Evolutionary conservation across 2,888 invertebrate genomes (phyloP), one percentile per base, ranked within the genome.

Genomic region (Eudasyphora cyanicolor): DNA sequence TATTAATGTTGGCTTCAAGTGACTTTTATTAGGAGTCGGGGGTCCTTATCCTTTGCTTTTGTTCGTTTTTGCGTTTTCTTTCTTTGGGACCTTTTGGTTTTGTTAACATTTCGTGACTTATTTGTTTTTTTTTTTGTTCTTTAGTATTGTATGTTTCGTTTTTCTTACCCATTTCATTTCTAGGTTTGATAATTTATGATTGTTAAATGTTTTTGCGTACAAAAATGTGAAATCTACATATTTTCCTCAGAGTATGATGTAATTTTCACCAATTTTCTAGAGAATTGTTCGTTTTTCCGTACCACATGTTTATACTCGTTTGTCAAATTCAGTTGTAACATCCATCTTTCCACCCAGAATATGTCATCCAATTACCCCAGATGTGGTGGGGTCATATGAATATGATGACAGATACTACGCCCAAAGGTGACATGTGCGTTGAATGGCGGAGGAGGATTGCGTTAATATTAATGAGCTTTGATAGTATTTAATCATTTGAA

Each of bases 121-220:
- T 54, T 32, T 71, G 64, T 67, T 24, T 7, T 42, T 67, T 42
- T n/a, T n/a, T n/a, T n/a, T n/a, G n/a, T n/a, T n/a, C n/a, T n/a
- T n/a, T n/a, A n/a, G n/a, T n/a, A 64, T 62, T 77, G 54, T 54
- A 76, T 80, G 54, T 49, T 49, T 12, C 29, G n/a, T 27, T 45
- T 38, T 24, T 19, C 24, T 32, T 45, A 12, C 38, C n/a, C 42
- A 29, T 69, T 69, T 70, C 35, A 24, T 42, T 45, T 49, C 38
- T 32, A 21, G 19, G 5, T 62, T 83, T 74, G 67, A 73, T 74
- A 76, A 78, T 82, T 71, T 73, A 60, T 51, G 54, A 38, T 54
- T 78, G 75, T 75, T 49, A 45, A 70, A 74, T 74, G 45, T 75
- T 79, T n/a, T 74, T 80, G 74, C 69, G 75, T 82, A 51, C 29